These are phyloP conservation scores for Poecilus cupreus DNA, from an alignment of 2,888 invertebrate genomes.

Conservation along the genomic window DNA sequence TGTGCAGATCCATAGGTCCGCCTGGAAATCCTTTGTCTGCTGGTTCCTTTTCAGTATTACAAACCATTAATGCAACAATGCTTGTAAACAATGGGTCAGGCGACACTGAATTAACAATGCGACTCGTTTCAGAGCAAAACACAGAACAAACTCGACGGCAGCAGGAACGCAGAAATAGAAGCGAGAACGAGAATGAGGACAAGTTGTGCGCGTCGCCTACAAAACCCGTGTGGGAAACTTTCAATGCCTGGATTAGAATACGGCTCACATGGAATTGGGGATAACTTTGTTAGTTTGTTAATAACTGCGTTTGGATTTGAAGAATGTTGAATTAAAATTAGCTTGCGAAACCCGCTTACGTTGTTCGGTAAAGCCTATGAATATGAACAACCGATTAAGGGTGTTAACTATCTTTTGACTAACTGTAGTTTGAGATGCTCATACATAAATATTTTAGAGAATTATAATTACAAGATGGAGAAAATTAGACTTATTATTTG, in stretches of 20 bases:
- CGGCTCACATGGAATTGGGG: conserved; percentile 5
- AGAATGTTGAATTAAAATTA: not conserved
- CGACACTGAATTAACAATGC: conserved; percentile 54
- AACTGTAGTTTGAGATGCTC: too few species aligned
- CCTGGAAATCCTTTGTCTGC: conserved; percentile 3
- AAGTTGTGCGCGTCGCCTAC: not conserved
- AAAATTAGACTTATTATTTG: too few species aligned
- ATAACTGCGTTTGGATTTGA: not conserved
- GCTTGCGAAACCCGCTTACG: too few species aligned
- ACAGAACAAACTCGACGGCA: conserved; percentile 36
- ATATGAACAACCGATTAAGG: too few species aligned
- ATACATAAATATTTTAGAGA: too few species aligned
- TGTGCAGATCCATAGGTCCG: too few species aligned
- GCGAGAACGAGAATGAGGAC: not conserved
- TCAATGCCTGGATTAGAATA: conserved; percentile 9
- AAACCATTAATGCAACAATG: conserved; percentile 54
- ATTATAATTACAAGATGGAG: too few species aligned
- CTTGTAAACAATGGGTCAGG: conserved; percentile 48
- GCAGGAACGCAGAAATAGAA: too few species aligned
- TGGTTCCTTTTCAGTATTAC: conserved; percentile 38
- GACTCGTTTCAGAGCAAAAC: conserved; percentile 18
- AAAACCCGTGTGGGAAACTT: not conserved
- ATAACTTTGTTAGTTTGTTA: conserved; percentile 18
- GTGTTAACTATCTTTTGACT: too few species aligned
- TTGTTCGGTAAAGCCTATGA: too few species aligned